Base-by-base conservation (phyloP, 1,140 invertebrate species). In the Diachasma alloeum region DNA sequence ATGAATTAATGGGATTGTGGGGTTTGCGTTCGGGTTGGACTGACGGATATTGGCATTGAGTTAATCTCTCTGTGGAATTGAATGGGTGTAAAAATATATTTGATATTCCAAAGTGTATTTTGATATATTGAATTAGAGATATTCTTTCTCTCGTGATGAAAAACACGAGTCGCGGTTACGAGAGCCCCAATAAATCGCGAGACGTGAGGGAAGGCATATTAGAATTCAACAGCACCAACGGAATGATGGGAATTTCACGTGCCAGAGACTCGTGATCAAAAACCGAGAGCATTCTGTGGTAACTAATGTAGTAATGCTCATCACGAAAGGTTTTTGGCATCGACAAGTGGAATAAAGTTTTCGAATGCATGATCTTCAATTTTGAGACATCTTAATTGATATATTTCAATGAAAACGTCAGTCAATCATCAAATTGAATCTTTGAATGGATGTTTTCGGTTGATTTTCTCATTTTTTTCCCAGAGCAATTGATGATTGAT, bases 161-260 rank as follows among this genome's bases (percentile, higher is more conserved):
- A 3, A 31, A 31, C 31, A 2, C 6, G 31, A 31, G 31, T 31
- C 31, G 6, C 31, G 6, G 2, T 31, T 31, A 31, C 6, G 6
- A 6, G 31, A 31, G 31, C 6, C 31, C 31, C 6, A 59, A 53
- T 53, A 53, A 53, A n/a, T 53, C 48, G 48, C 9, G 53, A 56
- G 48, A 42, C 4, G 39, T 42, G 48, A 19, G 48, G 48, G n/a
- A 3, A 56, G 48, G 48, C 17, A 15, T 31, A 63, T 63, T 56
- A 56, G 48, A 19, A 63, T 63, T 63, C 59, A 63, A 63, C 59
- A 63, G 59, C 24, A 46, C 72, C 48, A 77, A 73, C 79, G 78
- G 78, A 77, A 78, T 82, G 83, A 87, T 84, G 83, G 78, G 81
- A 81, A 81, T 86, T 85, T 88, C 81, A 84, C 84, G 84, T 85